Evolutionary conservation across 2,113 vertebrate genomes (phyloP).

Genomic region (Boleophthalmus pectinirostris): DNA sequence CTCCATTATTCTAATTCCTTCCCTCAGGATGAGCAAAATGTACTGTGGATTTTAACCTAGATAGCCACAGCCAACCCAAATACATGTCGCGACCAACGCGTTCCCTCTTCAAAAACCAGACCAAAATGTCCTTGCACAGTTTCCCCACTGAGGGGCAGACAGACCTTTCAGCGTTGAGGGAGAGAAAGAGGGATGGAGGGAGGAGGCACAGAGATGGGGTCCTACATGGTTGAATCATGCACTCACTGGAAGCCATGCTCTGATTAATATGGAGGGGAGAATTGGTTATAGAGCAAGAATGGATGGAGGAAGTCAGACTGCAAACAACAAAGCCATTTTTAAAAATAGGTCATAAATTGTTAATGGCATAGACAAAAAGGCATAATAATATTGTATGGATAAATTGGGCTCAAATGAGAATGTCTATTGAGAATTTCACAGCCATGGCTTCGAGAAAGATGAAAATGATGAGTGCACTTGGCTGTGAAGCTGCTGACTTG

Average conservation of each 20-base stretch:
- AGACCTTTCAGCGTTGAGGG: slow-evolving; percentile 26
- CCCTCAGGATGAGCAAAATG: slow-evolving; percentile 30
- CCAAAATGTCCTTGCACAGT: slow-evolving; percentile 68
- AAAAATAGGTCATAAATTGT: slow-evolving; percentile 6
- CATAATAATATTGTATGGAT: background rate
- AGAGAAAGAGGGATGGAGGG: background rate
- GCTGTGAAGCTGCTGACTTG: background rate
- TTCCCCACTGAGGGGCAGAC: slow-evolving; percentile 77
- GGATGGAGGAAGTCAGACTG: background rate
- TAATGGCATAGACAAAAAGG: background rate
- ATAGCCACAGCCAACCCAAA: slow-evolving; percentile 67
- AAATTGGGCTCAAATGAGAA: background rate
- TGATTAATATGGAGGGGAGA: slow-evolving; percentile 10
- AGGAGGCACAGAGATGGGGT: slow-evolving; percentile 29
- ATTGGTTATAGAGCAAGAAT: background rate
- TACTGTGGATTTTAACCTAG: slow-evolving; percentile 54
- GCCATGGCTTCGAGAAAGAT: background rate
- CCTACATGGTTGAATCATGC: slow-evolving; percentile 16
- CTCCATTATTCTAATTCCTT: slow-evolving; percentile 29
- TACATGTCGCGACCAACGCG: slow-evolving; percentile 62
- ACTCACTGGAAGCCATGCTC: slow-evolving; percentile 11
- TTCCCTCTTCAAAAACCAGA: slow-evolving; percentile 57
- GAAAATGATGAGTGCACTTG: background rate
- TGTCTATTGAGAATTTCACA: background rate
- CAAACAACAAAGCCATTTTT: background rate